Percentiles rank a stretch among this genome's conserved stretches.
Evolutionary conservation across 2,888 invertebrate genomes (phyloP).

Genomic region (Dyspetes luteomarginatus): DNA sequence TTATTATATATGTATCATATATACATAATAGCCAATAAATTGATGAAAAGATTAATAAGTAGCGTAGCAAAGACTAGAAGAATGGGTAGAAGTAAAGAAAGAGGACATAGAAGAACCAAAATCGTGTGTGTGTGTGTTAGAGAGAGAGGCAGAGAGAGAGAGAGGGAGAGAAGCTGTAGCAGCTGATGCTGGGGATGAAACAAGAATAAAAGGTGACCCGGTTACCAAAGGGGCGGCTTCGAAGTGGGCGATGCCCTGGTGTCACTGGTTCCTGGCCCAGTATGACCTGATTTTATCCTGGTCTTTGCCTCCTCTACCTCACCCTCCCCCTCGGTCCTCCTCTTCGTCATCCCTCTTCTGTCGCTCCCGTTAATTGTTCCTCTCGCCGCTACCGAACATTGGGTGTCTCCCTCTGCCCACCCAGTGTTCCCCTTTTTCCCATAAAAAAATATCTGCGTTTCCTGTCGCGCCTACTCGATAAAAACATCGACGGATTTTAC

Average conservation of each 20-base stretch:
- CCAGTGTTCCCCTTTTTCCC: conserved; percentile 7
- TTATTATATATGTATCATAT: background rate
- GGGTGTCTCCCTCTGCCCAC: conserved; percentile 9
- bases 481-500: conserved; percentile 45
- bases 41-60: conserved; percentile 21
- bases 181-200: conserved; percentile 62
- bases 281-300: conserved; percentile 78
- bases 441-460: conserved; percentile 46
- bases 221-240: conserved; percentile 70
- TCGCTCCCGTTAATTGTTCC: conserved; percentile 36
- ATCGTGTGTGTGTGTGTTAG: background rate
- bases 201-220: conserved; percentile 78
- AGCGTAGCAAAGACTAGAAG: conserved; percentile 13
- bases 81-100: conserved; percentile 31
- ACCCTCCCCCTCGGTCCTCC: conserved; percentile 37
- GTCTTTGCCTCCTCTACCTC: conserved; percentile 64
- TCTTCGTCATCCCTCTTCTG: background rate
- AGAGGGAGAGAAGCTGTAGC: background rate
- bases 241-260: conserved; percentile 73
- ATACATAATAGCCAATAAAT: conserved; percentile 15
- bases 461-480: conserved; percentile 16
- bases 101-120: background rate
- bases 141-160: conserved; percentile 40
- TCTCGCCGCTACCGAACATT: conserved; percentile 4
- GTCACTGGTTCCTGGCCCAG: conserved; percentile 76